phyloP scores from a whole-genome alignment of 2,113 vertebrate genomes.

The Zosterops hypoxanthus region DNA sequence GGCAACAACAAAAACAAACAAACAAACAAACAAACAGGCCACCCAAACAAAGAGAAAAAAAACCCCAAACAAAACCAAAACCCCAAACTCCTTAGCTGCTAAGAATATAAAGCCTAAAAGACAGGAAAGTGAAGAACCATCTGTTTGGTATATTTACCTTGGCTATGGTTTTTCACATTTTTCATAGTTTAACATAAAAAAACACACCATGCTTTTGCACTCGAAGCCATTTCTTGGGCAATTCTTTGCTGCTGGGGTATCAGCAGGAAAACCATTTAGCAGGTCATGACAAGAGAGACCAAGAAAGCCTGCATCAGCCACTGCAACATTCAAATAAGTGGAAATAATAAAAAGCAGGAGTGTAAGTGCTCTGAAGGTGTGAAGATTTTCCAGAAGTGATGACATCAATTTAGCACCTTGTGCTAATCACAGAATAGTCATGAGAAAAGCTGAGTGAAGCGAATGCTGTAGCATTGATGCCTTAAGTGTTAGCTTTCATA shows the following conservation, averaged over 20 bases:
- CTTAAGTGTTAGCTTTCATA: not conserved
- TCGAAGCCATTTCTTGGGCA: not conserved
- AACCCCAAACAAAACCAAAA: not conserved
- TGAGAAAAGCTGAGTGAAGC: not conserved
- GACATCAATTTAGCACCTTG: not conserved
- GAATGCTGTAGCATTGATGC: not conserved
- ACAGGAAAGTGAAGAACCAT: not conserved
- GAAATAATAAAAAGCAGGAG: not conserved
- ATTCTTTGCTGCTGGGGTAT: not conserved
- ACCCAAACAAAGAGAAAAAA: not conserved
- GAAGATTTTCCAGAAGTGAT: not conserved
- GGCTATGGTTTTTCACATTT: not conserved
- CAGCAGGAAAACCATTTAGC: not conserved
- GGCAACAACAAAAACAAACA: not conserved
- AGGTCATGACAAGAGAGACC: not conserved
- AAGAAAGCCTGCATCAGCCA: not conserved
- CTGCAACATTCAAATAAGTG: not conserved
- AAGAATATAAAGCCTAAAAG: not conserved
- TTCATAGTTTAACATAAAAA: not conserved
- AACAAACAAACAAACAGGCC: no score
- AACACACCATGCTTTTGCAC: not conserved
- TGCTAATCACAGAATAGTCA: not conserved
- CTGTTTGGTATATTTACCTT: not conserved
- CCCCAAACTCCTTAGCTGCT: not conserved
- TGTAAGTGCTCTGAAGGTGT: not conserved